Conservation (phyloP, 2,113 vertebrate genomes). For the Hemiprocne comata region DNA sequence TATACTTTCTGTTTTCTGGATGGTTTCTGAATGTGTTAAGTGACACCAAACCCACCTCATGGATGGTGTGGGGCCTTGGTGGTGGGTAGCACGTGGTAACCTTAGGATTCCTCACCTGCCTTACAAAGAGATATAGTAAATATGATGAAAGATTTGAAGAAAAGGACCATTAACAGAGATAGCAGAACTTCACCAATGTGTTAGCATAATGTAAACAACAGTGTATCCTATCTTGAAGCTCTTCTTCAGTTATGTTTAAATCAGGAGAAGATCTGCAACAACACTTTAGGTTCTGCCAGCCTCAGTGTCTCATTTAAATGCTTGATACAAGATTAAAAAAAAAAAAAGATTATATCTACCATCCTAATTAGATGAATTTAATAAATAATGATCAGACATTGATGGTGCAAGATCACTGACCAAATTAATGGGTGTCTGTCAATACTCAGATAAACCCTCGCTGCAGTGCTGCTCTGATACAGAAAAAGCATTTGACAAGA, state of each 20-base stretch:
- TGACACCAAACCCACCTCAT: accelerated
- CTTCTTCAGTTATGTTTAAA: background rate
- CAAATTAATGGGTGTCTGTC: background rate
- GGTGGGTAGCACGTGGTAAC: background rate
- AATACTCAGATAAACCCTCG: background rate
- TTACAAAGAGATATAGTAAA: background rate
- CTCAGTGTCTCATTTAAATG: background rate
- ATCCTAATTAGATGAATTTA: conserved; percentile 14
- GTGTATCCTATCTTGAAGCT: background rate
- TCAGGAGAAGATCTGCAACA: background rate
- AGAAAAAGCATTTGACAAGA: background rate
- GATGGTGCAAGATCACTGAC: background rate
- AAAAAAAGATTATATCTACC: background rate
- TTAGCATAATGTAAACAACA: background rate
- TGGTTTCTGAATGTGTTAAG: background rate
- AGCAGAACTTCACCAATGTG: background rate
- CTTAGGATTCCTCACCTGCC: background rate
- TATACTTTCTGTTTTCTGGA: background rate
- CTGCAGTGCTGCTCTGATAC: background rate
- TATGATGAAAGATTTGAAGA: background rate
- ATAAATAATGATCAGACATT: background rate
- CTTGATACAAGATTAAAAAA: background rate
- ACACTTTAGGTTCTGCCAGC: background rate
- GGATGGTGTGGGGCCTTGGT: background rate
- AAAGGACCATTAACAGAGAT: background rate